phyloP scores from a whole-genome alignment of 1,140 invertebrate genomes.

The Tetragonula clypearis region DNA sequence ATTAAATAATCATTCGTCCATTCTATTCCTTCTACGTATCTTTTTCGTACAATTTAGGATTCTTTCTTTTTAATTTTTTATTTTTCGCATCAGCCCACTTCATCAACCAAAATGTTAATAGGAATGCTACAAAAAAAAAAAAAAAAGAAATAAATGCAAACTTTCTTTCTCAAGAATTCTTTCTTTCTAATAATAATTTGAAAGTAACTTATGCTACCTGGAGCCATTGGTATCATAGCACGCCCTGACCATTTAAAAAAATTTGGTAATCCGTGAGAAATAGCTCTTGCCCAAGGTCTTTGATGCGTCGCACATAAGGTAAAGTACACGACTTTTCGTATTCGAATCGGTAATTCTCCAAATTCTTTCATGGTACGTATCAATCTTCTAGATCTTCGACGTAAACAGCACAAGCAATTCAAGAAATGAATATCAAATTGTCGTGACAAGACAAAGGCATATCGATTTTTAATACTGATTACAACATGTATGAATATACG shows the following conservation, averaged over 20 bases:
- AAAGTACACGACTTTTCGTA: conserved; percentile 57
- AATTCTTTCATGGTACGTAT: conserved; percentile 46
- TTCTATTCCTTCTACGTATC: conserved; percentile 33
- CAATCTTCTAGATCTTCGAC: neutral
- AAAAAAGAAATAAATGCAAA: too few relatives aligned
- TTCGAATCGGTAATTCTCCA: conserved; percentile 58
- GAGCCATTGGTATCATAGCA: neutral
- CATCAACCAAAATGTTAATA: neutral
- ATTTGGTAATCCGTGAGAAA: conserved; percentile 55
- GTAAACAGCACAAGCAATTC: neutral
- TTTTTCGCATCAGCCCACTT: conserved; percentile 1
- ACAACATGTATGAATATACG: neutral
- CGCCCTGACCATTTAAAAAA: neutral
- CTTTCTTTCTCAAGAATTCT: too few relatives aligned
- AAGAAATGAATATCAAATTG: too few relatives aligned
- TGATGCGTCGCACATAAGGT: conserved; percentile 49
- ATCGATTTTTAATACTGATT: neutral
- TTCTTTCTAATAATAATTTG: neutral
- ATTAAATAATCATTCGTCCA: neutral
- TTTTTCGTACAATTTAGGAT: conserved; percentile 60
- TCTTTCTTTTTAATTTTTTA: conserved; percentile 38
- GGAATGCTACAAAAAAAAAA: conserved; percentile 21
- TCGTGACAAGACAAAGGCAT: neutral
- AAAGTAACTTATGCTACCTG: conserved; percentile 38
- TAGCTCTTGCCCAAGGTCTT: conserved; percentile 47